phyloP scores from a whole-genome alignment of 2,113 vertebrate genomes.

The Pitta sordida region DNA sequence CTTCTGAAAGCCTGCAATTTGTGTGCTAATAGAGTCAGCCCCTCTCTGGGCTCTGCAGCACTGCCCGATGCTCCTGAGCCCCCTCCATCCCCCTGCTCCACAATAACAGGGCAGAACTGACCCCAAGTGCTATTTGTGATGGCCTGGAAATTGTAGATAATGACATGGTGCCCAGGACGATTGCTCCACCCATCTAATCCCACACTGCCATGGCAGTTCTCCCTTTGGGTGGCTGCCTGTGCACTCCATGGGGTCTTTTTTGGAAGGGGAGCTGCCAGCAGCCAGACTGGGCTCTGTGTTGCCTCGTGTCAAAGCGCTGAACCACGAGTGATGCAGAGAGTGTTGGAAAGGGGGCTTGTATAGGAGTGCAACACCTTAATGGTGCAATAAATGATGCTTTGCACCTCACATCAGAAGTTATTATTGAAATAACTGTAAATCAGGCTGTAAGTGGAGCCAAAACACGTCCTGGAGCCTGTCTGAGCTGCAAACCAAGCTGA shows the following conservation, averaged over 20 bases:
- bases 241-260: neutral
- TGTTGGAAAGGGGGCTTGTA: rapidly evolving
- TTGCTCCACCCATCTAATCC: slow-evolving; percentile 43
- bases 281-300: neutral
- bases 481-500: neutral
- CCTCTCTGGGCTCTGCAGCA: slow-evolving; percentile 41
- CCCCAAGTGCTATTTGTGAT: slow-evolving; percentile 50
- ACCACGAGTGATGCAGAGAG: neutral
- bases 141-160: slow-evolving; percentile 68
- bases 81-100: neutral
- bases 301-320: neutral
- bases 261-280: neutral
- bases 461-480: neutral
- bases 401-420: neutral
- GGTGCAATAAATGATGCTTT: neutral
- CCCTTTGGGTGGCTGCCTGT: neutral
- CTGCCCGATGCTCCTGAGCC: slow-evolving; percentile 12
- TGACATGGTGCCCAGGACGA: slow-evolving; percentile 33
- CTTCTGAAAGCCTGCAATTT: slow-evolving; percentile 68
- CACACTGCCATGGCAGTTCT: neutral
- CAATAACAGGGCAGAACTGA: slow-evolving; percentile 54
- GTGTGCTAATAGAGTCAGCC: slow-evolving; percentile 58
- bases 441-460: neutral
- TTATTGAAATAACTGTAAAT: neutral
- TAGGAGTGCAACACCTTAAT: neutral